phyloP scores from a whole-genome alignment of 2,797 vertebrate species.

The Miichthys miiuy region DNA sequence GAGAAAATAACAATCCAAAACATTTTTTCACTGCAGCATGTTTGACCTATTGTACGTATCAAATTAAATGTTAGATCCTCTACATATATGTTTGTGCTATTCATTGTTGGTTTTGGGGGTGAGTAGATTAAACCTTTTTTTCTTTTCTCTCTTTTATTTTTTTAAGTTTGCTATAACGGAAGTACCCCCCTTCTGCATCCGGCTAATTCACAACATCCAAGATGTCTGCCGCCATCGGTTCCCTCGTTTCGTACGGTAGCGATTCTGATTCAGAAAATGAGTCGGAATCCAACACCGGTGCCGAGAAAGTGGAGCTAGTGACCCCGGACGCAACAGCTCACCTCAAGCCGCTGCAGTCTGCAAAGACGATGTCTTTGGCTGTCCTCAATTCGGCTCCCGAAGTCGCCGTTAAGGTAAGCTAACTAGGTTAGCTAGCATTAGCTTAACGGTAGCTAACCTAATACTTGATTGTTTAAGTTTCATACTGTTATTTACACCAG shows the following conservation, averaged over 20 bases:
- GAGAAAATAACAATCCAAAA: neutral
- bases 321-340: constrained; percentile 81
- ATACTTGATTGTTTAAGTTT: neutral
- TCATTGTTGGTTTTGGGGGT: neutral
- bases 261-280: constrained; percentile 93
- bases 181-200: constrained; percentile 62
- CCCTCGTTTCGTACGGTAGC: constrained; percentile 92
- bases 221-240: constrained; percentile 89
- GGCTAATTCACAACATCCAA: constrained; percentile 82
- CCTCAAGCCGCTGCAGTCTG: constrained; percentile 74
- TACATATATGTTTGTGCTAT: neutral
- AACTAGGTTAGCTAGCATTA: constrained; percentile 49
- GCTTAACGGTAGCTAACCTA: constrained; percentile 10
- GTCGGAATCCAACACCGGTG: constrained; percentile 63
- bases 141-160: neutral
- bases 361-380: constrained; percentile 69
- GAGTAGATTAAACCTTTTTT: too few species aligned
- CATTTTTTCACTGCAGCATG: neutral
- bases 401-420: constrained; percentile 95
- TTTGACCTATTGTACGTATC: neutral
- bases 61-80: neutral
- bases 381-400: constrained; percentile 93
- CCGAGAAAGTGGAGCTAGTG: constrained; percentile 58
- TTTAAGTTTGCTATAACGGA: constrained; percentile 13
- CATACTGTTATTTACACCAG: accelerated